A percentile compares a stretch with the other conserved stretches of the same genome.
Evolutionary conservation across 2,888 invertebrate species (phyloP).

Genomic region (Onthophagus sagittarius): DNA sequence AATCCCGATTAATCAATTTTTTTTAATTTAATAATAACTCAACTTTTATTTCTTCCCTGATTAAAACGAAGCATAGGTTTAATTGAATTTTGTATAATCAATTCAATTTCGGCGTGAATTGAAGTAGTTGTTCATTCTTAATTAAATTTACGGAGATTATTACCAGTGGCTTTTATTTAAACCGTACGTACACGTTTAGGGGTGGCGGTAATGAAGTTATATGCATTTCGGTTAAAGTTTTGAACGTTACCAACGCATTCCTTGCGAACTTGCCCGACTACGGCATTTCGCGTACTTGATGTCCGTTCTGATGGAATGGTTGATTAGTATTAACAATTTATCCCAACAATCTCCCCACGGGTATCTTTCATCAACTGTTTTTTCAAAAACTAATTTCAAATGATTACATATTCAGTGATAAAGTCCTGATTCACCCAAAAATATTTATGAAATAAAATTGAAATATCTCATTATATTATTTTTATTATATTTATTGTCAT

Average conservation of each 20-base stretch:
- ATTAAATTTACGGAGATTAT: neutral
- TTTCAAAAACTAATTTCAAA: too few relatives aligned
- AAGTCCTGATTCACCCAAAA: too few relatives aligned
- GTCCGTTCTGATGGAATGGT: slow-evolving; percentile 4
- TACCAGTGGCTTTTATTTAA: neutral
- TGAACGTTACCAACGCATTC: slow-evolving; percentile 10
- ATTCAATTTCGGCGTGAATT: neutral
- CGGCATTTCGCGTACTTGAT: neutral
- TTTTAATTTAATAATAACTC: too few relatives aligned
- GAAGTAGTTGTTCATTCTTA: neutral
- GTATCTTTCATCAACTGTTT: too few relatives aligned
- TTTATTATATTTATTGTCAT: too few relatives aligned
- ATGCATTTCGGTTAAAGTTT: slow-evolving; percentile 6
- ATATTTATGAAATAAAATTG: too few relatives aligned
- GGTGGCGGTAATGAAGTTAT: slow-evolving; percentile 6
- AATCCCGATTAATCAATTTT: too few relatives aligned
- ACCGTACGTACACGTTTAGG: neutral
- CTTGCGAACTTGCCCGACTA: slow-evolving; percentile 2
- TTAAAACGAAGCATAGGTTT: too few relatives aligned
- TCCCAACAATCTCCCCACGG: neutral
- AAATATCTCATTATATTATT: too few relatives aligned
- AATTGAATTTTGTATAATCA: neutral
- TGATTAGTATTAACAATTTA: slow-evolving; percentile 4
- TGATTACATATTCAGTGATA: too few relatives aligned
- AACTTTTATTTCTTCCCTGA: too few relatives aligned